Evolutionary conservation across 2,797 vertebrate species (phyloP), one percentile per base, ranked within the genome.

Genomic region (Synaphobranchus kaupii): DNA sequence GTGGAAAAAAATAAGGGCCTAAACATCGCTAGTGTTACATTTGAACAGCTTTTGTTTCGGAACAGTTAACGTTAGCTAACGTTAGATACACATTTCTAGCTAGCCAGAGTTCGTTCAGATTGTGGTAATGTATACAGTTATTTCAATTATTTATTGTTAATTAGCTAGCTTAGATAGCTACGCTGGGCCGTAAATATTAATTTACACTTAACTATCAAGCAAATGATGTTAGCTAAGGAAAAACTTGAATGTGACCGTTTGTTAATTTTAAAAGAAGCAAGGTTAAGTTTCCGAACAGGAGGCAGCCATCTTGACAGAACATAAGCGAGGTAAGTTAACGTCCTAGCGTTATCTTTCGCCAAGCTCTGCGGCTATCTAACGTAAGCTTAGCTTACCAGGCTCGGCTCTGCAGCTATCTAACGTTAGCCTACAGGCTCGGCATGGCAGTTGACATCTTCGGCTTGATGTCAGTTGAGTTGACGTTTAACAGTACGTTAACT

Each of bases 251-350:
- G n/a, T 15, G 6, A 71, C 68, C 12, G 28, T 34, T 1, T 31
- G 28, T 34, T 1, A 34, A 34, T 28, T 71, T 71, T 28, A 34
- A 71, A 28, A 2, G 20, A 15, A 83, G 54, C 80, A 88, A 86
- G 87, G 85, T 86, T 83, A 88, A 44, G 73, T 44, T 76, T 17
- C 31, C 73, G 13, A 76, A 83, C 50, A 44, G 39, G 52, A 84
- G 39, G 83, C 71, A 60, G 85, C 83, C 83, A 87, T 82, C 82
- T 87, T 87, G 54, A 58, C 84, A 83, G 73, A 22, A 44, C 73
- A 34, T 50, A 1, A 25, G 78, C 44, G 20, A 48, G 78, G 34
- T 10, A 50, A 81, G 22, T 22, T n/a, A 9, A 48, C 9, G n/a
- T 12, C 10, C 20, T 22, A 47, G 76, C 28, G 8, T 68, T 28